phyloP scores from a whole-genome alignment of 2,888 invertebrate genomes.

The Anthoptus insignis region DNA sequence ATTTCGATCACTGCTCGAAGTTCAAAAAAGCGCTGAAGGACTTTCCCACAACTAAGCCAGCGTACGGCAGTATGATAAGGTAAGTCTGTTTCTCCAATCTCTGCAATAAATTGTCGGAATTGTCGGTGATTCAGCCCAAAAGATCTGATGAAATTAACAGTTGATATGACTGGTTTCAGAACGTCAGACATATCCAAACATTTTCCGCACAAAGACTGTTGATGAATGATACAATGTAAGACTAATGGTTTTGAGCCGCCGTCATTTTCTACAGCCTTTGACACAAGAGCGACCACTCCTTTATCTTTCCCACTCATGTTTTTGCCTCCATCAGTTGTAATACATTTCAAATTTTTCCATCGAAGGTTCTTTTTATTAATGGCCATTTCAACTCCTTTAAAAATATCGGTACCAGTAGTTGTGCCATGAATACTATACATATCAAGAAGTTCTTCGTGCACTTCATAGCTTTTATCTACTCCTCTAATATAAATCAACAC shows the following conservation, averaged over 20 bases:
- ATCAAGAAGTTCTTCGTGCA: constrained; percentile 37
- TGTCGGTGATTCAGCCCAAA: not conserved
- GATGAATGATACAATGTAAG: not conserved
- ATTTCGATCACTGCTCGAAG: too few relatives aligned
- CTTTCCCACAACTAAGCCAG: too few relatives aligned
- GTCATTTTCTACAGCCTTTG: constrained; percentile 12
- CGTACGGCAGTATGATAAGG: too few relatives aligned
- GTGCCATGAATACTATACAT: constrained; percentile 26
- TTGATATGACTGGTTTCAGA: not conserved
- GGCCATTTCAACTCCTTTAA: constrained; percentile 37
- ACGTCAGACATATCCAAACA: not conserved
- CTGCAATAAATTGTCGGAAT: too few relatives aligned
- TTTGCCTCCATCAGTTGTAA: constrained; percentile 53
- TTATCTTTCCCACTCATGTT: constrained; percentile 54
- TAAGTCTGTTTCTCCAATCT: too few relatives aligned
- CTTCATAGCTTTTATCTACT: constrained; percentile 33
- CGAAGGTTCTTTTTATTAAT: constrained; percentile 26
- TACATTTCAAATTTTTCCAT: constrained; percentile 33
- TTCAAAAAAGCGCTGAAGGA: too few relatives aligned
- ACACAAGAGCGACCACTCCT: constrained; percentile 13
- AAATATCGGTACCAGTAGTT: constrained; percentile 16
- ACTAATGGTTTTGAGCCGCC: constrained; percentile 19
- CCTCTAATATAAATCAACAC: constrained; percentile 32
- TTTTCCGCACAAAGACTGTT: not conserved
- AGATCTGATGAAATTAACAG: not conserved